phyloP scores from a whole-genome alignment of 2,113 vertebrate genomes.

The Poeciliopsis prolifica region DNA sequence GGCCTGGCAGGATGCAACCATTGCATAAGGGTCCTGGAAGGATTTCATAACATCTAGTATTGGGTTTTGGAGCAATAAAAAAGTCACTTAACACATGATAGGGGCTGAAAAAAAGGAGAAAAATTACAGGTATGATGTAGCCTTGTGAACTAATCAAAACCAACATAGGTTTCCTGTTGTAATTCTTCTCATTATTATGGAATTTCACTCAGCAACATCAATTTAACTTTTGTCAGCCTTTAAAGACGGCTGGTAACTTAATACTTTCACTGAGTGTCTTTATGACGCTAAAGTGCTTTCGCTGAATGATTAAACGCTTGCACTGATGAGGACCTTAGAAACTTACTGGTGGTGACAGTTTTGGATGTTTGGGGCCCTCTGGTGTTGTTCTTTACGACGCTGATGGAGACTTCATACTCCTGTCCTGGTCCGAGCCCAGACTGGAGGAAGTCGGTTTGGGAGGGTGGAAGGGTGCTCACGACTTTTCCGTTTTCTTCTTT shows the following conservation, averaged over 20 bases:
- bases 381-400: constrained; percentile 89
- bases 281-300: not conserved
- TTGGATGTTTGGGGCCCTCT: constrained; percentile 84
- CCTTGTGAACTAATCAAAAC: constrained; percentile 9
- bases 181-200: constrained; percentile 27
- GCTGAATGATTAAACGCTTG: not conserved
- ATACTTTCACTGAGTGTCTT: not conserved
- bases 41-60: constrained; percentile 28
- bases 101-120: not conserved
- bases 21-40: constrained; percentile 31
- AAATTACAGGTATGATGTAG: constrained; percentile 10
- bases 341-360: constrained; percentile 90
- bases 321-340: not conserved
- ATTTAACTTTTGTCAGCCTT: constrained; percentile 3
- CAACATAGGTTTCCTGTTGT: constrained; percentile 44
- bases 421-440: constrained; percentile 91
- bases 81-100: not conserved
- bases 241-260: not conserved
- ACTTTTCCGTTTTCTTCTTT: constrained; percentile 93
- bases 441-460: constrained; percentile 86
- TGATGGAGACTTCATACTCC: constrained; percentile 91
- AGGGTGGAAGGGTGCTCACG: constrained; percentile 81
- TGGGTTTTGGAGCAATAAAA: constrained; percentile 38
- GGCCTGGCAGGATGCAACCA: constrained; percentile 11
- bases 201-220: constrained; percentile 24